These are phyloP conservation scores for Muschampia plurimacula DNA, from an alignment of 2,888 invertebrate species.

Conservation along the genomic window DNA sequence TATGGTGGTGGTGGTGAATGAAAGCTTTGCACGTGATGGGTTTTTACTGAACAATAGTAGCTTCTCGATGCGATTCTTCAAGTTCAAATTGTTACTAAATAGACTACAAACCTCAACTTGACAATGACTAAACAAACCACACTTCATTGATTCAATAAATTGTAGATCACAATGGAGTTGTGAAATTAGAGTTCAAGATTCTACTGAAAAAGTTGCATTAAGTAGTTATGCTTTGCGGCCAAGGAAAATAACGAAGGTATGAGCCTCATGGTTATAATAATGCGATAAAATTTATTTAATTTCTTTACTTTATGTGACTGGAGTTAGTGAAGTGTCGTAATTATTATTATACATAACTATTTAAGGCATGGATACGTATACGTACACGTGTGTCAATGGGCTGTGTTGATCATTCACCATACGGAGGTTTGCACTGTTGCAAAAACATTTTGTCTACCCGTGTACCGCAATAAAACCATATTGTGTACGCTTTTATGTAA, in stretches of 20 bases:
- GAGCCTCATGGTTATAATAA: background rate
- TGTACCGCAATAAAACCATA: background rate
- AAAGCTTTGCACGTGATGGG: too few relatives aligned
- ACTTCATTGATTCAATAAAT: conserved; percentile 41
- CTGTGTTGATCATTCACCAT: background rate
- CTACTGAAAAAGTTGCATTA: conserved; percentile 51
- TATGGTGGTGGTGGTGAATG: too few relatives aligned
- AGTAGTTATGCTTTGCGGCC: conserved; percentile 56
- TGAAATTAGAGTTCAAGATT: conserved; percentile 51
- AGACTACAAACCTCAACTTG: conserved; percentile 1
- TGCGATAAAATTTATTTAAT: background rate
- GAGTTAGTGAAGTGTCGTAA: too few relatives aligned
- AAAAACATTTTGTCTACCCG: background rate
- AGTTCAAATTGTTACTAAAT: background rate
- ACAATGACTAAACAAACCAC: conserved; percentile 14
- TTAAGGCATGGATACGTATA: too few relatives aligned
- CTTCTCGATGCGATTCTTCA: background rate
- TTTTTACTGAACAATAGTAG: background rate
- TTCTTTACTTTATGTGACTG: too few relatives aligned
- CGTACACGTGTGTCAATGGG: too few relatives aligned
- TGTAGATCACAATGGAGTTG: conserved; percentile 46
- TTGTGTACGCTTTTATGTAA: conserved; percentile 48
- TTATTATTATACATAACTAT: too few relatives aligned
- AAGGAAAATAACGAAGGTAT: conserved; percentile 55
- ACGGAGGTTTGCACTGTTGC: background rate